Base-by-base conservation (phyloP, 2,888 invertebrate genomes). In the Philopedon plagiatum region DNA sequence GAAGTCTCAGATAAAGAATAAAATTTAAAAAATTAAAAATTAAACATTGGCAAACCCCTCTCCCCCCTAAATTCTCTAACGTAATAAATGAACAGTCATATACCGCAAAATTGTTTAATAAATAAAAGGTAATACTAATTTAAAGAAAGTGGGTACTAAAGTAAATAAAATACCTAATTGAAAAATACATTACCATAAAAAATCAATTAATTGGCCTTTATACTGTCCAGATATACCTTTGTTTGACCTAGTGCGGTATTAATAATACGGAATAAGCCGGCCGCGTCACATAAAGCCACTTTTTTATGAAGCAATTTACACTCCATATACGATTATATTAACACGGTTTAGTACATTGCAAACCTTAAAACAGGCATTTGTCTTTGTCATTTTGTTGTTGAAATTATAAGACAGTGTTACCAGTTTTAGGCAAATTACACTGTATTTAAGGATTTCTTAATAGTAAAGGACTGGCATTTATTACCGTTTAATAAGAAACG, bases 351-450 rank as follows among this genome's bases (percentile, higher is more conserved):
- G 18, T 39, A 34, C 46, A 9, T 26, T 15, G 41, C 41, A 54
- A 54, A 44, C 11, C 18, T 54, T 26, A 65, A 8, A 29, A 9
- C 54, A 19, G 18, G 18, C 62, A 70, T 70, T 70, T 70, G 58
- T 70, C 70, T 70, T 63, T 70, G 70, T 70, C 64, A 58, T 58
- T 46, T 18, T 49, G 39, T 41, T 34, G 37, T 63, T 46, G 70
- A 13, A 49, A 44, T 57, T 41, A 57, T 62, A 70, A 64, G 41
- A 37, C 61, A 34, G 34, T 34, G 34, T 34, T 34, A 34, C 34
- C 34, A 34, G 34, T 61, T 54, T 68, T 60, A 64, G 56, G 54
- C 19, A 34, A 4, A 46, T 1, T 13, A 46, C 18, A 1, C 15
- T 21, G 5, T 13, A 46, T 21, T 18, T 4, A 46, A 3, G 18